Evolutionary conservation across 37 sponge, comb jelly and placozoan species (phyloP), one percentile per base, ranked within the genome.

Genomic region (Chondrilla cf. caribensis): DNA sequence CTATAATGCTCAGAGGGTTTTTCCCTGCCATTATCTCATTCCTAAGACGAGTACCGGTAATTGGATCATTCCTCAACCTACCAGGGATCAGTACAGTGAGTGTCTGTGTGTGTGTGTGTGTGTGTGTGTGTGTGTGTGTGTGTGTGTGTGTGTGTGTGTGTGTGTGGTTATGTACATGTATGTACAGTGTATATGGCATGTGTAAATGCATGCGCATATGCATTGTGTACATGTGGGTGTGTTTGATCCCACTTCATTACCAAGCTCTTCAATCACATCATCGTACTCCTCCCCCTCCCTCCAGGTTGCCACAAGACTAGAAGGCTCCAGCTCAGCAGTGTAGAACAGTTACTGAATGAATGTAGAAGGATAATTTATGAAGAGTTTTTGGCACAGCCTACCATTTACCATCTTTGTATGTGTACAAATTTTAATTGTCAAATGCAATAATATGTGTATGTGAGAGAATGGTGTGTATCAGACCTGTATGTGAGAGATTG

Each of bases 31-130:
- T 86, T 44, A 60, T 97, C 1, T 38, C 89, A 26, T 92, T 97
- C 68, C 58, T 97, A 15, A 79, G 97, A 84, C 38, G 97, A 77
- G 83, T 88, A 42, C 97, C 97, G 33, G 85, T 94, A 14, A 88
- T 97, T 60, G 97, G 97, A 19, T 87, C 87, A 37, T 4, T 94
- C 18, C 79, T 97, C 54, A 97, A 97, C 67, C 72, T 94, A 0
- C 97, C 97, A 0, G 95, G 95, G 18, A 83, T 97, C 55, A 89
- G 84, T 70, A 29, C 71, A 21, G 95, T 97, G n/a, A n/a, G n/a
- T 28, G 3, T 77, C 21, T 35, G 41, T 57, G 37, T 59, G 36
- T 22, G n/a, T 60, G 81, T 47, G 36, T 25, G 28, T 26, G 33
- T 58, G 7, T 28, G 25, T 26, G 24, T 39, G 81, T 62, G 38